Evolutionary conservation across 2,113 vertebrate genomes (phyloP), one percentile per base, ranked within the genome.

Genomic region (Gadus macrocephalus): DNA sequence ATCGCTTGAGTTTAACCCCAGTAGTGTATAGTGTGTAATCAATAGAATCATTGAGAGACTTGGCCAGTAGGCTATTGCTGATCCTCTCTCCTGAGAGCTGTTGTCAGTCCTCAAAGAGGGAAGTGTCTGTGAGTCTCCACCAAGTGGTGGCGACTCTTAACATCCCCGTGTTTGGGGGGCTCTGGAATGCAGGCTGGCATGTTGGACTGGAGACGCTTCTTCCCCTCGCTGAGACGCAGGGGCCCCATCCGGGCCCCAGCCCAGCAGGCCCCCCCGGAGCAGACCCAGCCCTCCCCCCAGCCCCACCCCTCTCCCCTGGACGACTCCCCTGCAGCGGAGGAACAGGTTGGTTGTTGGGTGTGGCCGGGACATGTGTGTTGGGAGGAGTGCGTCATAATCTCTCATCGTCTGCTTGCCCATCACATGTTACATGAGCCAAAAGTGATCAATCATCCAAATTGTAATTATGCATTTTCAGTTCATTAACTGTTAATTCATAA

Each of bases 151-250:
- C 5, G 31, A 35, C 31, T 25, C 25, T 55, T 55, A 15, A 14
- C 12, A 15, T 15, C 19, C 19, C 25, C 31, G 56, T 69, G 22
- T 38, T 14, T 68, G 67, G 58, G 58, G 15, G 3, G 5, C 1
- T 72, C 14, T 35, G 31, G 31, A 35, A 35, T 4, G 11, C 42
- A 88, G 95, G 91, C 90, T 74, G 93, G 95, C 69, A 90, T 96
- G 79, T 90, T 97, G 80, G 95, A 95, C 81, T 98, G 96, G 96
- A 94, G 93, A 70, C 90, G 95, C 78, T 88, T 98, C 67, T 96
- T 99, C 78, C 94, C 94, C 59, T 92, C 93, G 28, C 78, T 98
- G 71, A 93, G 94, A 76, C 93, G 92, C 27, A 90, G 93, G 88
- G 92, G 86, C 65, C 93, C 91, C 86, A 87, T 93, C 83, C 73